Evolutionary conservation across 1,140 invertebrate genomes (phyloP), one percentile per base, ranked within the genome.

Genomic region (Antheraea mylitta): DNA sequence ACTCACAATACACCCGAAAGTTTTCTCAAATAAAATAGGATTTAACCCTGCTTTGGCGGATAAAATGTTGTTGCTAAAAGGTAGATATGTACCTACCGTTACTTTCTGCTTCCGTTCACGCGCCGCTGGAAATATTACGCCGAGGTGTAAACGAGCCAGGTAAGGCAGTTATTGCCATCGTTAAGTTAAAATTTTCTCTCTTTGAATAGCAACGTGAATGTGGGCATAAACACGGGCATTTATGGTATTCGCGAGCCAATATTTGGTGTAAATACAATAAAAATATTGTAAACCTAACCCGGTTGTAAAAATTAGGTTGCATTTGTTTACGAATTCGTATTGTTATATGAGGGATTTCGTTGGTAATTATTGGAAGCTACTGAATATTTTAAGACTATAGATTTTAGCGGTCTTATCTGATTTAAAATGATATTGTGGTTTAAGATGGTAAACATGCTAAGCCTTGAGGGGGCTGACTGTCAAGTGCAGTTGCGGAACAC

Each of bases 121-220:
- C 72, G 68, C 67, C 66, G 65, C 63, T 72, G 73, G 67, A 77
- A 78, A 83, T 81, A 78, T 82, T 73, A 77, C 73, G 67, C 69
- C 66, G 74, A 80, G 80, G 75, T 83, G 78, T 78, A 80, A 82
- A 82, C 78, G 81, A 72, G 71, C 71, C 58, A 68, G 76, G 70
- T 64, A 70, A 77, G 72, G 72, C 76, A 72, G 74, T 85, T 85
- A 85, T 83, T 83, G 74, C 76, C 73, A 69, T 79, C 77, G 78
- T 85, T 85, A 83, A 80, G 74, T 81, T 80, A 77, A 84, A 81
- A 81, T 78, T 78, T 77, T 78, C 77, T 78, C 75, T 71, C 22
- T 74, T 72, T 76, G 74, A 78, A 80, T 74, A 72, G 73, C 75
- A 74, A 69, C 73, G 76, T 67, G 72, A 78, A 78, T 78, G 78